These are phyloP conservation scores for Diarsia rubi DNA, from an alignment of 2,888 invertebrate species.

Conservation along the genomic window DNA sequence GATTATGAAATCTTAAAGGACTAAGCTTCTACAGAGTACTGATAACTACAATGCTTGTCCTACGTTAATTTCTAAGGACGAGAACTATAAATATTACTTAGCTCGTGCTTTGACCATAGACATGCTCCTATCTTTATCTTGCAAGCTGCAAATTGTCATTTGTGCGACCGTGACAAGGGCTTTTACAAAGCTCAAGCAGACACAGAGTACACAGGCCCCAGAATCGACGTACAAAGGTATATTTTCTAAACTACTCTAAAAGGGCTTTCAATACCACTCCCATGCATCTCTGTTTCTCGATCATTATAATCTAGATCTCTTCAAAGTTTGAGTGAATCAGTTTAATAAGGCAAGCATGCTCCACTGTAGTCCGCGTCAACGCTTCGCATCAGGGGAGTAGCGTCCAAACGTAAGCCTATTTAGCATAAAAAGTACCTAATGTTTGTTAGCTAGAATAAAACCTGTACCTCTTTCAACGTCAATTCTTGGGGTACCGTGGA, in stretches of 20 bases:
- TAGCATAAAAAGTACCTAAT: background rate
- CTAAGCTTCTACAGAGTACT: background rate
- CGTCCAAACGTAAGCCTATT: background rate
- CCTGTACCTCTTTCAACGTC: background rate
- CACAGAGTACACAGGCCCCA: background rate
- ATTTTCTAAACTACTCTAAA: background rate
- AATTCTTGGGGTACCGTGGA: background rate
- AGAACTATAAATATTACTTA: background rate
- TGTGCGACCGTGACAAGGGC: background rate
- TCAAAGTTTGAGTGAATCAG: background rate
- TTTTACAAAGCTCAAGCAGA: background rate
- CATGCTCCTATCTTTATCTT: background rate
- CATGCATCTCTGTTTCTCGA: background rate
- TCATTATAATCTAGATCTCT: background rate
- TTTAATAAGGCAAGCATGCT: background rate
- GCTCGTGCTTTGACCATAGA: background rate
- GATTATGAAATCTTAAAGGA: background rate
- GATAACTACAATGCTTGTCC: background rate
- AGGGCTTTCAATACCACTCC: background rate
- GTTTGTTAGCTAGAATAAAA: background rate
- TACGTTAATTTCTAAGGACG: background rate
- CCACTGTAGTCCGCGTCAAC: background rate
- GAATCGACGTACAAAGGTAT: background rate
- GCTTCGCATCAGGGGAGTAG: background rate
- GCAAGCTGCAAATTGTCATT: background rate